Base-by-base conservation (phyloP, 1,140 invertebrate genomes). In the Musca domestica region DNA sequence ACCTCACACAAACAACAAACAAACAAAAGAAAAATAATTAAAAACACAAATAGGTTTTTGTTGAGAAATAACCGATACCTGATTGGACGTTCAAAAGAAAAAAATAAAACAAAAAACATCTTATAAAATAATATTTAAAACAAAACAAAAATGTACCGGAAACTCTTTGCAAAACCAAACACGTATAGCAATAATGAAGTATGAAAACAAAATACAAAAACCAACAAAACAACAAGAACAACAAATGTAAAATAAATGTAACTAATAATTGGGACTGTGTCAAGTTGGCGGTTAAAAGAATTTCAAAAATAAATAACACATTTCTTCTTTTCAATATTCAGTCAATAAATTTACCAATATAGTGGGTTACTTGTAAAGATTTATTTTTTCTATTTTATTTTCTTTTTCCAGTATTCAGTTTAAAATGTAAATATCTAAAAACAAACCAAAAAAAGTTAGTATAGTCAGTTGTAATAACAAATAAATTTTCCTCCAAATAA, bases 131-230 rank as follows among this genome's bases (percentile, higher is more conserved):
- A 15, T 7, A 19, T 10, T 2, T 10, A 25, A 58, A 73, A 64
- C 68, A 63, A 67, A 71, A 48, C 15, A 69, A 73, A 64, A 75
- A 74, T 74, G 76, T 74, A 77, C 76, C 76, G 71, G 69, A 71
- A 69, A 67, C 63, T 67, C 64, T 65, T 65, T 20, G 22, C 22
- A 19, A 68, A 66, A 52, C 61, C 69, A 69, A 63, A 72, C 66
- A 70, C 47, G 56, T 72, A 51, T 71, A 73, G 69, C 67, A 61
- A 71, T 58, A 51, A 69, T 71, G 69, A 67, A 61, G 69, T 58
- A 64, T 19, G 61, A 66, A 63, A 67, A 61, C 47, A 67, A 46
- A 52, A 68, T 22, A 56, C 34, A 27, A 41, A 61, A 61, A 10
- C 23, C 7, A 58, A 15, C 15, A 61, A 19, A 34, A 41, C 3